Evolutionary conservation across 2,888 invertebrate genomes (phyloP).

Genomic region (Thecophora atra): DNA sequence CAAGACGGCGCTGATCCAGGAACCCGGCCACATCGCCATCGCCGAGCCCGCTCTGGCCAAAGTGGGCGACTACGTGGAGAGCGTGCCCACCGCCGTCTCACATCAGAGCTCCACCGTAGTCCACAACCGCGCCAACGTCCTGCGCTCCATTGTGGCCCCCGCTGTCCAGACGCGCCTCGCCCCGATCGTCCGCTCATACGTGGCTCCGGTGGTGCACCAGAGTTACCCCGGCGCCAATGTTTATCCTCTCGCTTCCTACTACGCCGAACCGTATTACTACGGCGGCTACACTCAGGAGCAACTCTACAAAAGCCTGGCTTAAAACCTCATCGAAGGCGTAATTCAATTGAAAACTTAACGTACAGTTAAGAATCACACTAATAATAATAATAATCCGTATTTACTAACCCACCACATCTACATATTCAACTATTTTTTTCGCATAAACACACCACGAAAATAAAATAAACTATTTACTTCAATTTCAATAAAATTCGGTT

Average conservation of each 20-base stretch:
- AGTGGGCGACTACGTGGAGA: slow-evolving; percentile 54
- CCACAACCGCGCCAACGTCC: slow-evolving; percentile 60
- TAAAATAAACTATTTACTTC: too few relatives aligned
- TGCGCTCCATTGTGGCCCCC: slow-evolving; percentile 17
- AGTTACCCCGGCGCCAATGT: slow-evolving; percentile 11
- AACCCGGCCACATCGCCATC: slow-evolving; percentile 5
- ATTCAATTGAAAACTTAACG: too few relatives aligned
- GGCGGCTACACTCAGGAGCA: slow-evolving; percentile 23
- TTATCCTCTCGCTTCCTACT: slow-evolving; percentile 21
- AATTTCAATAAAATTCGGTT: too few relatives aligned
- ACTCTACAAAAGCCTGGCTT: slow-evolving; percentile 24
- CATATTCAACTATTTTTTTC: too few relatives aligned
- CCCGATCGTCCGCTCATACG: slow-evolving; percentile 11
- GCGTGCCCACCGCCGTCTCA: slow-evolving; percentile 59
- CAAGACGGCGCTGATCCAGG: not conserved
- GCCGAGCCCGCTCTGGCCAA: slow-evolving; percentile 49
- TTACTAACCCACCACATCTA: too few relatives aligned
- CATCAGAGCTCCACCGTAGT: slow-evolving; percentile 68
- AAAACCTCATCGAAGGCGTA: too few relatives aligned
- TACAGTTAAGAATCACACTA: too few relatives aligned
- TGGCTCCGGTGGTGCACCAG: slow-evolving; percentile 27
- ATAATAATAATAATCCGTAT: too few relatives aligned
- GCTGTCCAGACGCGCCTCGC: slow-evolving; percentile 13
- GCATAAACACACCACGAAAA: too few relatives aligned
- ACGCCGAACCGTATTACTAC: slow-evolving; percentile 16